Percentiles rank a stretch among this genome's conserved stretches.
These are phyloP conservation scores for Ramphastos sulfuratus DNA, from an alignment of 2,113 vertebrate species.

Conservation along the genomic window DNA sequence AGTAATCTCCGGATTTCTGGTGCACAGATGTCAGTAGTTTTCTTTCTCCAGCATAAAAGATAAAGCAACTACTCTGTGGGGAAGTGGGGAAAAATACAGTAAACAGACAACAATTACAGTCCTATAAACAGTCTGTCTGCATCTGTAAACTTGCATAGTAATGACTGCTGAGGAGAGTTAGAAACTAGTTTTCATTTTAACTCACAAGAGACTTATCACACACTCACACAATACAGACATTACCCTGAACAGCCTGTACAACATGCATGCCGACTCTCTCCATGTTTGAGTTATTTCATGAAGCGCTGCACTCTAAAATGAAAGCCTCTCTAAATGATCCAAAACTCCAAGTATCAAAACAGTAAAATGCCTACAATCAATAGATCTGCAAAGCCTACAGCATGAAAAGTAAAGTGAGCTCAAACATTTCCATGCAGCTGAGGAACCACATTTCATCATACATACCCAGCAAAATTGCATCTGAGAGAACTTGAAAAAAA, in stretches of 20 bases:
- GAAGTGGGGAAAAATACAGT: not conserved
- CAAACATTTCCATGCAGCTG: not conserved
- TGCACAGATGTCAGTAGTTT: slow-evolving; percentile 15
- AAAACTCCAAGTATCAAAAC: not conserved
- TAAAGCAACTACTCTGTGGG: not conserved
- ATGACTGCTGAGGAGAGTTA: not conserved
- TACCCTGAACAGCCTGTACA: not conserved
- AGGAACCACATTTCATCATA: not conserved
- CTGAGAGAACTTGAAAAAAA: not conserved
- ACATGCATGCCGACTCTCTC: not conserved
- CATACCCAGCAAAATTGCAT: slow-evolving; percentile 25
- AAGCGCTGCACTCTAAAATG: slow-evolving; percentile 7
- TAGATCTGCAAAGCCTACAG: not conserved
- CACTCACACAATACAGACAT: not conserved
- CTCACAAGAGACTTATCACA: not conserved
- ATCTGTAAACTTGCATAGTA: not conserved
- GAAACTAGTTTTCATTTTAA: not conserved
- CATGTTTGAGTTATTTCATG: not conserved
- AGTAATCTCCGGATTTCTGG: slow-evolving; percentile 45
- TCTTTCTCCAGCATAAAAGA: not conserved
- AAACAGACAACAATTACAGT: not conserved
- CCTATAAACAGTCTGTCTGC: not conserved
- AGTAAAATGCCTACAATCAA: not conserved
- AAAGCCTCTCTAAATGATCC: not conserved
- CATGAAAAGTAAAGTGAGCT: slow-evolving; percentile 2